Evolutionary conservation across 2,888 invertebrate species (phyloP).

Genomic region (Polia nebulosa): DNA sequence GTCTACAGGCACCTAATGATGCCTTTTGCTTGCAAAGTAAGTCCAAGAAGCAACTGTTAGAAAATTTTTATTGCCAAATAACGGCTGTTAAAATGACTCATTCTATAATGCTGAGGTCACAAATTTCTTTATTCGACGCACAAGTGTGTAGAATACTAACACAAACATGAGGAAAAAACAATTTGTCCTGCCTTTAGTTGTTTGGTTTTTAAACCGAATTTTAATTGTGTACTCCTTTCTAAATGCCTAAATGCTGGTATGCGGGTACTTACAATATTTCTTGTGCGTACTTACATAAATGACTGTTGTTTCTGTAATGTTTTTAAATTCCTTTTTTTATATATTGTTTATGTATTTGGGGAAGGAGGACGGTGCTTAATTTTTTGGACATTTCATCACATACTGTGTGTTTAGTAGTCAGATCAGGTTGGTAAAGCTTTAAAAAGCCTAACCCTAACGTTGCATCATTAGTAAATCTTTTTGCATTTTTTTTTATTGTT

Average conservation of each 20-base stretch:
- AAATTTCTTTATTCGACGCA: constrained; percentile 79
- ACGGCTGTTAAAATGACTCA: constrained; percentile 85
- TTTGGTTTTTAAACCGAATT: constrained; percentile 75
- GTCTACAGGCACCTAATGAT: constrained; percentile 64
- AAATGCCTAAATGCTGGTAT: constrained; percentile 71
- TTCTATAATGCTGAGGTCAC: constrained; percentile 81
- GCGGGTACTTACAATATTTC: constrained; percentile 62
- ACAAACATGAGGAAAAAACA: constrained; percentile 78
- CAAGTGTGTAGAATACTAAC: constrained; percentile 80
- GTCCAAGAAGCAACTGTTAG: constrained; percentile 73
- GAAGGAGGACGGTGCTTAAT: constrained; percentile 35
- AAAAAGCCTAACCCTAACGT: too few species aligned
- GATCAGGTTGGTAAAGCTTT: neutral
- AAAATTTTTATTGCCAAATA: constrained; percentile 84
- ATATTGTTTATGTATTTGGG: constrained; percentile 46
- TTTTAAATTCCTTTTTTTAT: constrained; percentile 40
- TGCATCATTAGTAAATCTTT: too few species aligned
- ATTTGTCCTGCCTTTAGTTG: constrained; percentile 72
- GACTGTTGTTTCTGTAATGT: constrained; percentile 39
- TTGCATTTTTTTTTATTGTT: neutral
- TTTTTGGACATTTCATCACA: constrained; percentile 31
- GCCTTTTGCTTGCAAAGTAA: constrained; percentile 72
- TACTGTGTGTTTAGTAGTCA: neutral
- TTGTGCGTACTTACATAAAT: constrained; percentile 51
- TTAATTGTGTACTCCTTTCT: constrained; percentile 82